Percentiles rank a stretch among this genome's conserved stretches.
Conservation (phyloP, 2,113 vertebrate genomes). For the Pampusana beccarii region DNA sequence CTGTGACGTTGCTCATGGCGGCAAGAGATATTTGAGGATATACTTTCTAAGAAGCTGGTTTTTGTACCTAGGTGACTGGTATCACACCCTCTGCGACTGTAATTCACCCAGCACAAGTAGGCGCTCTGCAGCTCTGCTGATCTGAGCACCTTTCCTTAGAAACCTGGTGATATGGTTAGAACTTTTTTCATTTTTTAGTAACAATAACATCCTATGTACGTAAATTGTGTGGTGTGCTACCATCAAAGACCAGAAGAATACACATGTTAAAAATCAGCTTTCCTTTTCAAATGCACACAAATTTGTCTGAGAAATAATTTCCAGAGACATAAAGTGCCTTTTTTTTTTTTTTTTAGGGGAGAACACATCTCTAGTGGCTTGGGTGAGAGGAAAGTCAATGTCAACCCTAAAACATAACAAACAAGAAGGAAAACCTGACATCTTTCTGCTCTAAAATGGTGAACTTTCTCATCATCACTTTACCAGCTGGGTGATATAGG, state of each 20-base stretch:
- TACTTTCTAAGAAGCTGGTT: not conserved
- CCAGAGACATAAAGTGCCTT: not conserved
- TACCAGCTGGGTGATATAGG: not conserved
- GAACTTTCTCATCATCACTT: not conserved
- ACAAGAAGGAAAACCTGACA: not conserved
- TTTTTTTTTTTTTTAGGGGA: not conserved
- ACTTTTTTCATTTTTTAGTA: not conserved
- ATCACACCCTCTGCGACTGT: fast-evolving
- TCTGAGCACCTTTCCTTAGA: not conserved
- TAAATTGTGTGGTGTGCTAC: not conserved
- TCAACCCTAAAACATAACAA: not conserved
- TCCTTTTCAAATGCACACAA: not conserved
- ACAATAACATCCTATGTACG: fast-evolving
- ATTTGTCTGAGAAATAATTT: not conserved
- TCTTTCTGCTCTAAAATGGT: not conserved
- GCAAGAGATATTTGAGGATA: not conserved
- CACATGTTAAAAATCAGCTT: not conserved
- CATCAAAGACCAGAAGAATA: not conserved
- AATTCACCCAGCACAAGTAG: not conserved
- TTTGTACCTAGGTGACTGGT: fast-evolving
- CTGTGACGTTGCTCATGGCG: not conserved
- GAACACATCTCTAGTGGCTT: not conserved
- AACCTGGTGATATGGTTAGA: not conserved
- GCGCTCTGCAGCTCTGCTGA: not conserved
- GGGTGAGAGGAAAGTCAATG: not conserved